These are phyloP conservation scores for Rhynchonycteris naso DNA, from an alignment of 2,797 vertebrate species.

Conservation along the genomic window DNA sequence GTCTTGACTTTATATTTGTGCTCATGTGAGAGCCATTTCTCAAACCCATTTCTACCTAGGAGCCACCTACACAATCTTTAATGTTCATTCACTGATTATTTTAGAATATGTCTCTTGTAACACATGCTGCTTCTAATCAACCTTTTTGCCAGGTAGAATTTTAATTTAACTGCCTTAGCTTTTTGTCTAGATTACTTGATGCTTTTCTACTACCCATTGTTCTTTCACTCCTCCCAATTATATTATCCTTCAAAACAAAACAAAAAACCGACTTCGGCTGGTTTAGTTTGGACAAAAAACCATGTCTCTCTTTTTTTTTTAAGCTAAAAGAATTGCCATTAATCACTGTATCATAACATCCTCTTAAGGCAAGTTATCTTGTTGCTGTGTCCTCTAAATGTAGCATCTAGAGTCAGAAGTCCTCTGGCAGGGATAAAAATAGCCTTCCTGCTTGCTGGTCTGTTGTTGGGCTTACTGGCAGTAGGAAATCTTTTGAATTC, in stretches of 20 bases:
- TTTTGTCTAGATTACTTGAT: slow-evolving; percentile 3
- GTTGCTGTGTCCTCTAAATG: slow-evolving; percentile 70
- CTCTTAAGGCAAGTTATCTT: slow-evolving; percentile 80
- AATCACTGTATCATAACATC: slow-evolving; percentile 76
- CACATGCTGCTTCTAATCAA: neutral
- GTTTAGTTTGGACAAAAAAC: slow-evolving; percentile 52
- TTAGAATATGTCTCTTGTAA: slow-evolving; percentile 2
- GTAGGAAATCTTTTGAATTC: slow-evolving; percentile 80
- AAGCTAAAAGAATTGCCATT: slow-evolving; percentile 61
- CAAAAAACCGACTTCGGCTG: slow-evolving; percentile 4
- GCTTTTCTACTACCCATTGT: neutral
- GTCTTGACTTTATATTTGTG: neutral
- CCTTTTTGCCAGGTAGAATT: neutral
- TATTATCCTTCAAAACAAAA: neutral
- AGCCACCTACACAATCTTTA: neutral
- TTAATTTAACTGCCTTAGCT: slow-evolving; percentile 23
- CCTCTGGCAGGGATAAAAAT: slow-evolving; percentile 75
- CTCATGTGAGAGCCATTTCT: neutral
- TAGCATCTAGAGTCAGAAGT: slow-evolving; percentile 72
- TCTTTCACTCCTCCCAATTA: neutral
- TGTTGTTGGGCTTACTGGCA: slow-evolving; percentile 76
- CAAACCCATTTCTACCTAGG: slow-evolving; percentile 26
- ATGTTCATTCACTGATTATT: slow-evolving; percentile 27
- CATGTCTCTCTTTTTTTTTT: slow-evolving; percentile 9
- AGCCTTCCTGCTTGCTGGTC: slow-evolving; percentile 70